These are phyloP conservation scores for Limnothrissa miodon DNA, from an alignment of 2,113 vertebrate genomes.

Conservation along the genomic window DNA sequence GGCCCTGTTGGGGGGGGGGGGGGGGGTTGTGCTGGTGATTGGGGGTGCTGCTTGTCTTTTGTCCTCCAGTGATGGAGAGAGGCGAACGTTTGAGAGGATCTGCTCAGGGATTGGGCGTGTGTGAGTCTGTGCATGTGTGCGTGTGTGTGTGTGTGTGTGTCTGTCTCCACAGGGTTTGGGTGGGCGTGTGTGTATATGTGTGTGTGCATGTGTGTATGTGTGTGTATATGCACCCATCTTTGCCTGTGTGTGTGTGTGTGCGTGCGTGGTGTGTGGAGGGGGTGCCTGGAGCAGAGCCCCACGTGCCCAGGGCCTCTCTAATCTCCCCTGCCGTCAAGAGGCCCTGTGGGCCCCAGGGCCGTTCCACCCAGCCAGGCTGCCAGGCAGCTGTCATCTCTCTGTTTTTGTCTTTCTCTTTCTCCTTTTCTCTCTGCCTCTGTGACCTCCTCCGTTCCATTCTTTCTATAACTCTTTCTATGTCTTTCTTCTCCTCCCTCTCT, in stretches of 20 bases:
- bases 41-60: neutral
- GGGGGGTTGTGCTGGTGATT: neutral
- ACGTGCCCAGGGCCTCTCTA: slow-evolving; percentile 62
- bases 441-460: slow-evolving; percentile 47
- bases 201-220: slow-evolving; percentile 25
- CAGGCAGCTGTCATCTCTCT: slow-evolving; percentile 86
- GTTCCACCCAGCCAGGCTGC: slow-evolving; percentile 38
- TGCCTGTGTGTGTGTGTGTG: slow-evolving; percentile 36
- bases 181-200: neutral
- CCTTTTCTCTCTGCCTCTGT: slow-evolving; percentile 23
- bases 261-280: too few species aligned
- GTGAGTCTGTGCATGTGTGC: neutral
- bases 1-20: neutral
- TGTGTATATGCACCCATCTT: slow-evolving; percentile 41
- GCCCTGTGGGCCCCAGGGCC: neutral
- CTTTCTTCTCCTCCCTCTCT: slow-evolving; percentile 48
- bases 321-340: slow-evolving; percentile 77
- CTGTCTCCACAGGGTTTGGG: slow-evolving; percentile 33
- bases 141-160: neutral
- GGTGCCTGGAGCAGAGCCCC: slow-evolving; percentile 12
- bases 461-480: slow-evolving; percentile 29
- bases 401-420: slow-evolving; percentile 34
- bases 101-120: neutral
- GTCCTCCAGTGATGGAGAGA: neutral
- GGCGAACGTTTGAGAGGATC: slow-evolving; percentile 4